Evolutionary conservation across 2,888 invertebrate species (phyloP).

Genomic region (Dryococelus australis): DNA sequence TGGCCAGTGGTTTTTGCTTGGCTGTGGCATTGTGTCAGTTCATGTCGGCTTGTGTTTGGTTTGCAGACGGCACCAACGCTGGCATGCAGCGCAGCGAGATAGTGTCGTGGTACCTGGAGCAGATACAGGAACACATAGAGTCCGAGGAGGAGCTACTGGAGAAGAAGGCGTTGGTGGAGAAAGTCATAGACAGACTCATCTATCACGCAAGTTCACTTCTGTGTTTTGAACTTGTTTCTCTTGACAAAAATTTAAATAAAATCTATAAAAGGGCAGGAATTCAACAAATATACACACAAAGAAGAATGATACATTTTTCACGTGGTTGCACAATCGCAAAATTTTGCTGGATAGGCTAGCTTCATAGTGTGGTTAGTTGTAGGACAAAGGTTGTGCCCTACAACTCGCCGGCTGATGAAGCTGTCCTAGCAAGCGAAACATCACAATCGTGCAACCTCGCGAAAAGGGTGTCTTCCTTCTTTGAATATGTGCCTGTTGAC

Average conservation of each 20-base stretch:
- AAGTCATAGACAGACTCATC: constrained; percentile 90
- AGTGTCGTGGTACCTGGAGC: constrained; percentile 92
- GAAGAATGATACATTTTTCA: too few relatives aligned
- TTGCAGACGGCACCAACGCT: constrained; percentile 49
- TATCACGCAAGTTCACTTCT: constrained; percentile 70
- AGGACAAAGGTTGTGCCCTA: neutral
- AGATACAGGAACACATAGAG: constrained; percentile 87
- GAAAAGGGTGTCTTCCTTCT: too few relatives aligned
- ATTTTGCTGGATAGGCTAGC: too few relatives aligned
- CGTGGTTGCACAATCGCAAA: too few relatives aligned
- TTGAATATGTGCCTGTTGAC: too few relatives aligned
- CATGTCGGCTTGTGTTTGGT: neutral
- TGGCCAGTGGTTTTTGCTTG: neutral
- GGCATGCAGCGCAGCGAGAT: constrained; percentile 76
- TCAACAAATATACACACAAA: constrained; percentile 11
- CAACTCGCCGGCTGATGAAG: too few relatives aligned
- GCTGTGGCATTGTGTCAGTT: neutral
- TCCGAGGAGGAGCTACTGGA: constrained; percentile 89
- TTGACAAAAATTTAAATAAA: neutral
- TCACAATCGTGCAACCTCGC: too few relatives aligned
- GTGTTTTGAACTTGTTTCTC: neutral
- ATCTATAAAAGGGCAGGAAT: neutral
- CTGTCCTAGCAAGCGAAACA: too few relatives aligned
- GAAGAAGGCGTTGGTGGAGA: constrained; percentile 88
- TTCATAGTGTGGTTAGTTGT: neutral